Percentiles rank a stretch among this genome's conserved stretches.
phyloP scores from a whole-genome alignment of 2,888 invertebrate species.

The Cybosia mesomella region DNA sequence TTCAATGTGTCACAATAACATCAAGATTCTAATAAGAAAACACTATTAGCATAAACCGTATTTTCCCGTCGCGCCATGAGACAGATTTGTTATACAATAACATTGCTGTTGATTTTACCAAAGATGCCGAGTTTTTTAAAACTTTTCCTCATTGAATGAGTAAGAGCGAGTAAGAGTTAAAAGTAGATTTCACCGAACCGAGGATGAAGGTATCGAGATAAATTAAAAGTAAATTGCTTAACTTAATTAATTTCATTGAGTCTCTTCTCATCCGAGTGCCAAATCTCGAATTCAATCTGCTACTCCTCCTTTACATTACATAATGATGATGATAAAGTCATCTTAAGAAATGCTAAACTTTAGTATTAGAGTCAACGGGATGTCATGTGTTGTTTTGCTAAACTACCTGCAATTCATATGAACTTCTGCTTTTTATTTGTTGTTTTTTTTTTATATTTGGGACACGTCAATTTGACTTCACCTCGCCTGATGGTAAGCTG shows the following conservation, averaged over 20 bases:
- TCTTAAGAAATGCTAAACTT: neutral
- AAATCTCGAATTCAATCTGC: no score
- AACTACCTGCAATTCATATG: neutral
- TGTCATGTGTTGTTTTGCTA: no score
- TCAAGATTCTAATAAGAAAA: neutral
- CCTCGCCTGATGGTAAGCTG: no score
- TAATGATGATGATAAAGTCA: neutral
- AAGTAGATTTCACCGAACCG: neutral
- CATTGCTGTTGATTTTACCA: neutral
- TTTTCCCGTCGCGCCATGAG: neutral
- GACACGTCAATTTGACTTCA: no score
- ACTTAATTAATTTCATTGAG: neutral
- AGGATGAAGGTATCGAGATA: neutral
- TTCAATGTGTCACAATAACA: neutral
- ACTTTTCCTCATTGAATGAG: neutral
- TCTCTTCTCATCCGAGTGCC: neutral
- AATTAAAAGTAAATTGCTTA: neutral
- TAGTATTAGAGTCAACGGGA: no score
- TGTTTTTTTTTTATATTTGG: no score
- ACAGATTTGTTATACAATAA: neutral
- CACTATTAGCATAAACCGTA: neutral
- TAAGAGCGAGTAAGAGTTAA: neutral
- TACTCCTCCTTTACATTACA: no score
- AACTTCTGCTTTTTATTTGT: no score
- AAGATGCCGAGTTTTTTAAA: neutral